Conservation (phyloP, 2,797 vertebrate species). For the Scolopax bukidnonensis region DNA sequence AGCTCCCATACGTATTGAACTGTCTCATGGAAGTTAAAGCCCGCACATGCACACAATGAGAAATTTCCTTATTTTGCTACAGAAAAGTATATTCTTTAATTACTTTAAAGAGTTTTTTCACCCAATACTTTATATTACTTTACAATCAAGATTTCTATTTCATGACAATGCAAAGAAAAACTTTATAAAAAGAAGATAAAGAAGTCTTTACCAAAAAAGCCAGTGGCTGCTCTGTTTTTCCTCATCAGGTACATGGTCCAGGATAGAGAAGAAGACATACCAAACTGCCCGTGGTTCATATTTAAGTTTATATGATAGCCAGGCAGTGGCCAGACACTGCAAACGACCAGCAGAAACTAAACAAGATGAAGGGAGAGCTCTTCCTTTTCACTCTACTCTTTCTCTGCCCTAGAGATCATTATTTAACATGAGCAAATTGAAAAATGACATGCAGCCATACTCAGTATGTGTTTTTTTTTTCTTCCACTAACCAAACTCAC, state of each 20-base stretch:
- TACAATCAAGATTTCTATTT: neutral
- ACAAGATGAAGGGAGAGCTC: neutral
- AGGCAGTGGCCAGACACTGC: neutral
- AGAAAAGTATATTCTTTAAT: neutral
- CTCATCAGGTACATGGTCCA: slow-evolving; percentile 86
- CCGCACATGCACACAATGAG: neutral
- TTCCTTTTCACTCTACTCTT: slow-evolving; percentile 74
- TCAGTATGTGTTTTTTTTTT: slow-evolving; percentile 74
- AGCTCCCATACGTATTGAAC: neutral
- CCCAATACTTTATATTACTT: neutral
- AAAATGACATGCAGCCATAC: slow-evolving; percentile 79
- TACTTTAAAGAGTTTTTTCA: neutral
- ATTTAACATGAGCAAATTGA: slow-evolving; percentile 75
- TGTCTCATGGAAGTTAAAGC: neutral
- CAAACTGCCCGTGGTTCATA: slow-evolving; percentile 79
- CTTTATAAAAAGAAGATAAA: neutral
- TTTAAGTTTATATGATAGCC: neutral
- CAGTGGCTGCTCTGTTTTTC: slow-evolving; percentile 75
- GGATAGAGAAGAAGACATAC: slow-evolving; percentile 75
- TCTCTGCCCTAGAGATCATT: slow-evolving; percentile 65
- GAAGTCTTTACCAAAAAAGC: slow-evolving; percentile 77
- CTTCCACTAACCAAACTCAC: slow-evolving; percentile 83
- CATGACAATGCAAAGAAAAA: neutral
- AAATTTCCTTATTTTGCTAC: neutral
- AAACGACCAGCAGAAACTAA: neutral